Percentiles rank a stretch among this genome's conserved stretches.
Conservation (phyloP, 2,888 invertebrate species). For the Melinaea menophilus region DNA sequence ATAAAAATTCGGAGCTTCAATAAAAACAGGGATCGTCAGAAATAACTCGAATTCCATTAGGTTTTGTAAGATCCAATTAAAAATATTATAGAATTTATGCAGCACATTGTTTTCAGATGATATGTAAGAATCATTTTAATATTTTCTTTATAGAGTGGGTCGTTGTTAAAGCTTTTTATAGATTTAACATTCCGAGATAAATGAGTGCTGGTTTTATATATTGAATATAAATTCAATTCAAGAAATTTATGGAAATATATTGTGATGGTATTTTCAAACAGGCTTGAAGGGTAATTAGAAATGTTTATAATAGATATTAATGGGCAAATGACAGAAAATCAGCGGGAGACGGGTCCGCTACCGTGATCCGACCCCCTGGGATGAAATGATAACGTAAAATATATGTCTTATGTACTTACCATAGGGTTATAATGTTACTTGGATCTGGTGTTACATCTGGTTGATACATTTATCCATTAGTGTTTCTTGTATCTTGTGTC, state of each 20-base stretch:
- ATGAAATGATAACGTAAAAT: conserved; percentile 12
- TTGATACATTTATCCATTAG: background rate
- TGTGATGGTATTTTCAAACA: conserved; percentile 25
- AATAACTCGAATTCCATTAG: conserved; percentile 54
- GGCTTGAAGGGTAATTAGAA: conserved; percentile 25
- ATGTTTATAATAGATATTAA: conserved; percentile 30
- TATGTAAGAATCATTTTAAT: background rate
- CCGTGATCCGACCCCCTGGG: conserved; percentile 33
- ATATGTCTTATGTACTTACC: conserved; percentile 8
- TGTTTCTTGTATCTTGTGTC: background rate
- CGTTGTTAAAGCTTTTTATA: too few species aligned
- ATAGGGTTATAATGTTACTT: conserved; percentile 12
- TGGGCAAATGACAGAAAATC: conserved; percentile 35
- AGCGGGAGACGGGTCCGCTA: conserved; percentile 34
- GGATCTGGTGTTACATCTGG: background rate
- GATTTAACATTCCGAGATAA: too few species aligned
- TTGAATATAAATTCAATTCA: background rate
- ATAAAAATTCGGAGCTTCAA: conserved; percentile 57
- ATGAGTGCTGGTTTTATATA: background rate
- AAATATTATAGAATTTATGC: background rate
- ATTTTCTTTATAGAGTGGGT: background rate
- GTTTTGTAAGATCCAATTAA: conserved; percentile 8
- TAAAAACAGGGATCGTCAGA: conserved; percentile 42
- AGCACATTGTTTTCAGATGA: background rate
- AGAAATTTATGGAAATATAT: conserved; percentile 10